Percentiles rank a stretch among this genome's conserved stretches.
These are phyloP conservation scores for Equus przewalskii DNA, from an alignment of 2,113 vertebrate species.

Conservation along the genomic window DNA sequence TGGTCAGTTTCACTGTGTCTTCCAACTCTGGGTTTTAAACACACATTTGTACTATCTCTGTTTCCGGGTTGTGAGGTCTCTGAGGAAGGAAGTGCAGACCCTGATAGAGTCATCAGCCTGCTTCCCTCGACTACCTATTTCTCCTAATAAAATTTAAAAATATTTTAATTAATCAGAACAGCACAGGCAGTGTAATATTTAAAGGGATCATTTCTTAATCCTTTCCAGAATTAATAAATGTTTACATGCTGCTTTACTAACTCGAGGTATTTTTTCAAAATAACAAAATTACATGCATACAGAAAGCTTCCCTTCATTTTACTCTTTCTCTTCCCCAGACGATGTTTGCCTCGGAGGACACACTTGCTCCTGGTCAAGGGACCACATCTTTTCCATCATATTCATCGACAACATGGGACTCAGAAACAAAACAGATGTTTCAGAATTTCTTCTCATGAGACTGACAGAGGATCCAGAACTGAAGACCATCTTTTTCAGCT, in stretches of 20 bases:
- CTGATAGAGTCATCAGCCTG: not conserved
- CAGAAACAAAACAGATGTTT: not conserved
- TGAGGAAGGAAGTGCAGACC: not conserved
- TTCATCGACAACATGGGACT: not conserved
- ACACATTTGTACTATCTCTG: not conserved
- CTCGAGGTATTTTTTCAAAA: not conserved
- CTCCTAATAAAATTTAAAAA: not conserved
- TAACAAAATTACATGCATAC: not conserved
- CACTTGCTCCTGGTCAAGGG: not conserved
- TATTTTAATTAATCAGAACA: not conserved
- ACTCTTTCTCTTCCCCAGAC: not conserved
- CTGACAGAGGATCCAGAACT: not conserved
- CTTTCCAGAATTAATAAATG: not conserved
- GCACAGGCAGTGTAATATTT: not conserved
- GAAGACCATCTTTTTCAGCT: not conserved
- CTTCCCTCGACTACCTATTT: not conserved
- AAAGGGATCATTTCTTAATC: not conserved
- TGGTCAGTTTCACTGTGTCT: not conserved
- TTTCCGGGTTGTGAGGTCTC: not conserved
- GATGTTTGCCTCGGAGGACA: not conserved
- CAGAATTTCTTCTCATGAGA: conserved; percentile 51
- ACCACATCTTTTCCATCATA: not conserved
- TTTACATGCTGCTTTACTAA: not conserved
- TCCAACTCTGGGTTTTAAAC: not conserved
- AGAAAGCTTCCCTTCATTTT: not conserved